These are phyloP conservation scores for Cliona cf. orientalis DNA, from an alignment of 37 sponge, comb jelly and placozoan genomes.

Conservation along the genomic window DNA sequence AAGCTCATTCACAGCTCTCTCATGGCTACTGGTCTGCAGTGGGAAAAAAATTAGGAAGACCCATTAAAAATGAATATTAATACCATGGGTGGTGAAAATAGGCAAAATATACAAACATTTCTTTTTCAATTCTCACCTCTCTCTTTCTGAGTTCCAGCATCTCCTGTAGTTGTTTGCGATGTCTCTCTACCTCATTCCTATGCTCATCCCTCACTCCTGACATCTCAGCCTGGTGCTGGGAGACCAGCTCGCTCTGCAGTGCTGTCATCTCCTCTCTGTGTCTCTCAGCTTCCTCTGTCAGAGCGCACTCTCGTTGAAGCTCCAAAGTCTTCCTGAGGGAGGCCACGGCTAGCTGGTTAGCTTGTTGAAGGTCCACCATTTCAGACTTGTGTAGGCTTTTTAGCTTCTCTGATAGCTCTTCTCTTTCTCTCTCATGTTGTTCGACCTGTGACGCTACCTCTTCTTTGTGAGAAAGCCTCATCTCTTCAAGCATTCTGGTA, in stretches of 20 bases:
- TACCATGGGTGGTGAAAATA: no score
- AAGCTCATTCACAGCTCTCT: no score
- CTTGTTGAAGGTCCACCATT: conserved; percentile 39
- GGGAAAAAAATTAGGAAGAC: no score
- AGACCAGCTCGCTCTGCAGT: not conserved
- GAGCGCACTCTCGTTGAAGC: conserved; percentile 15
- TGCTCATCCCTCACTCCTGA: conserved; percentile 13
- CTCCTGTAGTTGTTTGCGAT: not conserved
- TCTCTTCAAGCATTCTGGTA: not conserved
- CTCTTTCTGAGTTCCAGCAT: conserved; percentile 9
- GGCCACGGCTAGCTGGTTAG: conserved; percentile 64
- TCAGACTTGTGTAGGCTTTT: conserved; percentile 27
- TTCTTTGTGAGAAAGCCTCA: not conserved
- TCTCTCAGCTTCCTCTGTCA: not conserved
- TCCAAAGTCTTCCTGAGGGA: conserved; percentile 62
- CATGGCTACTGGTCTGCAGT: no score
- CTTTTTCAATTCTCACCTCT: conserved; percentile 11
- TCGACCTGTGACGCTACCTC: conserved; percentile 1
- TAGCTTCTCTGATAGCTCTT: conserved; percentile 4
- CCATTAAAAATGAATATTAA: no score
- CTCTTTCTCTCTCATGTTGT: conserved; percentile 4
- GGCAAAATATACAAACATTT: no score
- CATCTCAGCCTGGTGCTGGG: conserved; percentile 11
- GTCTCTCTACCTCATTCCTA: not conserved
- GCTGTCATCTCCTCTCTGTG: conserved; percentile 24